Conservation (phyloP, 2,888 invertebrate genomes). For the Petrophora chlorosata region DNA sequence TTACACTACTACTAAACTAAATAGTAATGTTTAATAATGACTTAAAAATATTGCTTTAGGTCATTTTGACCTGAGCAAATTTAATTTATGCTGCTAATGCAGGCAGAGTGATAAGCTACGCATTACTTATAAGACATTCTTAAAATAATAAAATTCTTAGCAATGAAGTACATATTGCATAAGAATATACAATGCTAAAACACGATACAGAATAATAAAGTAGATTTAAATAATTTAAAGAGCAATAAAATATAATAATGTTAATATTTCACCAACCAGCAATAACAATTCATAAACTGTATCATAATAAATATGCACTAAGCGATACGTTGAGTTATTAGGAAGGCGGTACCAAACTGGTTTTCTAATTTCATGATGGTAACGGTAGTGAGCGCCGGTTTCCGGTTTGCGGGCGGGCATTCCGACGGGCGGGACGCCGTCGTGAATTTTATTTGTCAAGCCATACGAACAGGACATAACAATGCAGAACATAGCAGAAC, state of each 20-base stretch:
- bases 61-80: no score
- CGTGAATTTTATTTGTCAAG: constrained; percentile 69
- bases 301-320: constrained; percentile 14
- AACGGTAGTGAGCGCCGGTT: constrained; percentile 75
- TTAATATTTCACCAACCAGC: background rate
- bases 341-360: constrained; percentile 50
- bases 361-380: constrained; percentile 71
- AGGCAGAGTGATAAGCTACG: no score
- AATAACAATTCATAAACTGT: constrained; percentile 12
- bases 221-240: no score
- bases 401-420: constrained; percentile 69
- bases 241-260: no score
- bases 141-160: no score
- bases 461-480: constrained; percentile 41
- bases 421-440: constrained; percentile 68
- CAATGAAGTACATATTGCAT: no score
- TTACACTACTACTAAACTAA: background rate
- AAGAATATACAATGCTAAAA: no score
- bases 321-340: constrained; percentile 35
- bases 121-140: no score
- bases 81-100: no score
- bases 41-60: no score
- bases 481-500: constrained; percentile 40
- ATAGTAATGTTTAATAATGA: no score
- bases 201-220: no score